Base-by-base conservation (phyloP, 2,113 vertebrate genomes). In the Garra rufa region DNA sequence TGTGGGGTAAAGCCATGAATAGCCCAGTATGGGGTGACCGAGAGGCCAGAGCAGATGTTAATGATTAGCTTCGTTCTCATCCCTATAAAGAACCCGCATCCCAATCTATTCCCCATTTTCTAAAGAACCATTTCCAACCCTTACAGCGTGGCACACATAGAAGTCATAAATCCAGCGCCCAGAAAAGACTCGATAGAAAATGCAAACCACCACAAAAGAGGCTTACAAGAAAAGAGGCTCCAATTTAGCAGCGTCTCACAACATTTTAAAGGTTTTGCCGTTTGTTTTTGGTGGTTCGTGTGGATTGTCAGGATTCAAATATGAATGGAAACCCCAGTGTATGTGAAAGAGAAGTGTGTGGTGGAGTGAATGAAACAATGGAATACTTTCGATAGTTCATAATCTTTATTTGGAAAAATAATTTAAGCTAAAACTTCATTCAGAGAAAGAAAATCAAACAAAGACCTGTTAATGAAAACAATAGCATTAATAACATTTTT, bases 391-490 rank as follows among this genome's bases (percentile, higher is more conserved):
- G 82, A 92, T 14, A 81, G 93, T 94, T 95, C 95, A 95, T 96
- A 97, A 94, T 96, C 96, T 99, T 99, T 99, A 99, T 99, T 99
- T 98, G 97, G 95, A 99, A 99, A 99, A 98, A 99, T 99, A 99
- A 94, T 97, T 97, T 97, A 97, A 96, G 92, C 96, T 95, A 97
- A 96, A 97, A 98, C 97, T 94, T 97, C 98, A 96, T 95, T 96
- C 97, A 95, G 83, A 83, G 11, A 75, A 83, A 87, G 73, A 76
- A 41, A 83, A 75, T 59, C 59, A 84, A 85, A 87, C 95, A 95
- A 95, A 97, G 97, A 95, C 55, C 0, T 95, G 96, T 81, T 81
- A 97, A 96, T 96, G 86, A 96, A 96, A 92, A 93, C 93, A 87
- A 93, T 93, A 96, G 96, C 96, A 96, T 95, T 96, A 96, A 94